phyloP scores from a whole-genome alignment of 2,797 vertebrate species.

The Sparidentex hasta region DNA sequence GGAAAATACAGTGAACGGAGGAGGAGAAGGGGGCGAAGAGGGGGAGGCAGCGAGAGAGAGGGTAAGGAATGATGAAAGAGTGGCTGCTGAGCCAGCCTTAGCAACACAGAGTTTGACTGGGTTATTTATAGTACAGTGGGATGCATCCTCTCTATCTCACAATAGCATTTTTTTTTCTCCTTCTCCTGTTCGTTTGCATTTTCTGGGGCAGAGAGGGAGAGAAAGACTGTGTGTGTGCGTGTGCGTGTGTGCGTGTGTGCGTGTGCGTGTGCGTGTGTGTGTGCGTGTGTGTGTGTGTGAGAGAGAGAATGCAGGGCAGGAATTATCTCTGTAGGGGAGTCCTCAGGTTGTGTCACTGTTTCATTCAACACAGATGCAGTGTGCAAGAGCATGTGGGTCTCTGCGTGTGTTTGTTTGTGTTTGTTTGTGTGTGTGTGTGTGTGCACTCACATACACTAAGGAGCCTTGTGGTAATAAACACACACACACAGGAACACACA shows the following conservation, averaged over 20 bases:
- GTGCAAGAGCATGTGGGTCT: slow-evolving; percentile 7
- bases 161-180: slow-evolving; percentile 53
- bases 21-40: slow-evolving; percentile 18
- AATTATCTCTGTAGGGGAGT: slow-evolving; percentile 70
- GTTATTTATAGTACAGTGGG: slow-evolving; percentile 88
- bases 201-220: slow-evolving; percentile 66
- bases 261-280: slow-evolving; percentile 8
- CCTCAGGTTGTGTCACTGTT: slow-evolving; percentile 68
- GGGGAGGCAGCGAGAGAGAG: slow-evolving; percentile 46
- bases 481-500: background rate
- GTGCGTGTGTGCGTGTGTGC: slow-evolving; percentile 9
- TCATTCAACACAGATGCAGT: slow-evolving; percentile 48
- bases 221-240: slow-evolving; percentile 1
- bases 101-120: slow-evolving; percentile 85
- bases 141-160: slow-evolving; percentile 76
- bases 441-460: background rate
- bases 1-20: slow-evolving; percentile 14
- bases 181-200: slow-evolving; percentile 68
- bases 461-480: slow-evolving; percentile 11
- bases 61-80: slow-evolving; percentile 75
- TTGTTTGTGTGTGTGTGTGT: no score
- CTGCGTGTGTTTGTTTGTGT: background rate
- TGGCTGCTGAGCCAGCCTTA: slow-evolving; percentile 84
- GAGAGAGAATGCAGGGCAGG: slow-evolving; percentile 57
- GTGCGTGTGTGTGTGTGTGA: slow-evolving; percentile 8